Evolutionary conservation across 2,888 invertebrate genomes (phyloP).

Genomic region (Creontiades dilutus): DNA sequence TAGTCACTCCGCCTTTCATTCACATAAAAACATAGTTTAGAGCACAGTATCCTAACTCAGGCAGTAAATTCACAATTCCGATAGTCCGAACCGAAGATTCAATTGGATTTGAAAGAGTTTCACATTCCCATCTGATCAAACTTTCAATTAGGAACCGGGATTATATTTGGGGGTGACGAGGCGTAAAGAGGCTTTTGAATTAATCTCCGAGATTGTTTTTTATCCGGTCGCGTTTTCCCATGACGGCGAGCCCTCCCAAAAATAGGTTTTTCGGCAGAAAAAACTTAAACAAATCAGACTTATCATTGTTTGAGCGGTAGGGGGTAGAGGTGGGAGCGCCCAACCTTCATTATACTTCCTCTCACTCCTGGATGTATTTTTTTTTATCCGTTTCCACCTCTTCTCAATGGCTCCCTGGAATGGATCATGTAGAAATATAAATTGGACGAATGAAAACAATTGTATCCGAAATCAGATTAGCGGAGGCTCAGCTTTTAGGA

Average conservation of each 20-base stretch:
- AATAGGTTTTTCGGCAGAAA: constrained; percentile 63
- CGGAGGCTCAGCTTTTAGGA: constrained; percentile 5
- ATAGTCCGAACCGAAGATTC: not conserved
- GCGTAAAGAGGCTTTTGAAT: constrained; percentile 45
- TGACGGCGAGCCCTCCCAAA: not conserved
- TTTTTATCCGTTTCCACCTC: constrained; percentile 2
- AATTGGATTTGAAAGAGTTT: not conserved
- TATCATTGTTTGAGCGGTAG: constrained; percentile 59
- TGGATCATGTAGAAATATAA: constrained; percentile 61
- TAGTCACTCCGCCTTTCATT: no score
- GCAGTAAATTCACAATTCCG: no score
- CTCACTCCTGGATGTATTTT: not conserved
- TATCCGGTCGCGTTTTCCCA: constrained; percentile 37
- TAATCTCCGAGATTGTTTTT: constrained; percentile 45
- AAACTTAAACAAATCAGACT: constrained; percentile 62
- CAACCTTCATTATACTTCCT: constrained; percentile 47
- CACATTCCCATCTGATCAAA: constrained; percentile 45
- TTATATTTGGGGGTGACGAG: constrained; percentile 46
- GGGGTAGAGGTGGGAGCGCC: not conserved
- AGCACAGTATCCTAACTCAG: no score
- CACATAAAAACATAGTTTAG: no score
- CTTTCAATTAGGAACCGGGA: constrained; percentile 50
- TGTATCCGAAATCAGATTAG: constrained; percentile 59
- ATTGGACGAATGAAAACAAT: constrained; percentile 61
- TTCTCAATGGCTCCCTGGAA: constrained; percentile 46